Base-by-base conservation (phyloP, 2,113 vertebrate species). In the Laticauda colubrina region DNA sequence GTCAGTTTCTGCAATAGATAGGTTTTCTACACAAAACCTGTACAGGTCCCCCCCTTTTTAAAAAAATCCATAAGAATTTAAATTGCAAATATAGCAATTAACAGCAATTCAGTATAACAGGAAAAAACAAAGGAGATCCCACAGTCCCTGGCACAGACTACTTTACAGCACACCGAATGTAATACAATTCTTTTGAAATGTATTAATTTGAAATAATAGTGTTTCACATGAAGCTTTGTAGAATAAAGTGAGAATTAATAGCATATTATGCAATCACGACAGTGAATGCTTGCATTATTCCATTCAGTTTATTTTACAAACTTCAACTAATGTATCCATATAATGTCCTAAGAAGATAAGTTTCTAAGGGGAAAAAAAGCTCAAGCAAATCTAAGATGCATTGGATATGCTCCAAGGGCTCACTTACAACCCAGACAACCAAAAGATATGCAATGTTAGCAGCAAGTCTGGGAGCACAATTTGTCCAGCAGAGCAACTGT, bases 31-130 rank as follows among this genome's bases (percentile, higher is more conserved):
- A 87, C 55, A 61, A 59, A 61, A 57, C 75, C 43, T 86, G 21
- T 54, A 26, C 23, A 64, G 23, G 59, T 90, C 57, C 48, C 8
- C 48, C 5, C 48, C 45, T 3, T 45, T 21, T 93, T 93, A 29
- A 45, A 45, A 45, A 45, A 86, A 61, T 29, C 54, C n/a, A 15
- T 75, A 93, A 87, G 18, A 91, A 91, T 91, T 88, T 91, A 81
- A 91, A 93, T 91, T 93, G 89, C 89, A 93, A 91, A 93, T 87
- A 48, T 48, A 14, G 85, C 89, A 93, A 93, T 87, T 91, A 91
- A 56, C 53, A 48, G 89, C 59, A 45, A 87, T 90, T 90, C 75
- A 55, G 29, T 15, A 48, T 23, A 90, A 87, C 81, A 53, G 53
- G 9, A 48, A 45, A 90, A 64, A 90, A 90, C 92, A 90, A 89